Evolutionary conservation across 2,113 vertebrate species (phyloP).

Genomic region (Crotalus viridis): DNA sequence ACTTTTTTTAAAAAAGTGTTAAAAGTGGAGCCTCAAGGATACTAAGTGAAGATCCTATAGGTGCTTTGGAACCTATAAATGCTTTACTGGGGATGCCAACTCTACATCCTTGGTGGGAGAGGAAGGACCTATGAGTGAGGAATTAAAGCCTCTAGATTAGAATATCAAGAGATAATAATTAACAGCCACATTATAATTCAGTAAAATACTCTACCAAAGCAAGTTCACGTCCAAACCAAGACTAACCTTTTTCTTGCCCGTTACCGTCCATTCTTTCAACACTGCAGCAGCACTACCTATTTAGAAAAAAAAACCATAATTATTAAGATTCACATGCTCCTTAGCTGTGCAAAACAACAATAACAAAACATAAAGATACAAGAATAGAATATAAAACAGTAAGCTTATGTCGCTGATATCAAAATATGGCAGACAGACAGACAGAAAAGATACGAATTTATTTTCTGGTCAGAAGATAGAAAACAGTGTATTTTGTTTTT

Average conservation of each 20-base stretch:
- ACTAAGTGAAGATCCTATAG: background rate
- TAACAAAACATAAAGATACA: background rate
- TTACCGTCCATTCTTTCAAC: constrained; percentile 94
- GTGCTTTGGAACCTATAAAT: background rate
- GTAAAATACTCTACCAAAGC: background rate
- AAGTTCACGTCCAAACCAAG: background rate
- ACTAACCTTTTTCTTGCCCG: constrained; percentile 92
- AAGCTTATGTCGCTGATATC: background rate
- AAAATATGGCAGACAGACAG: too few relatives aligned
- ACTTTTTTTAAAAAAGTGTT: background rate
- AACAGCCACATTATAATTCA: background rate
- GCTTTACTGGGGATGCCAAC: background rate
- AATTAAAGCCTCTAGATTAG: background rate
- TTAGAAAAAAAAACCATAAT: constrained; percentile 18
- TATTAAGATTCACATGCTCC: background rate
- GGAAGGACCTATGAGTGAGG: background rate
- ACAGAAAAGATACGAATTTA: background rate
- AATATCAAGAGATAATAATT: background rate
- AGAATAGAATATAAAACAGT: background rate
- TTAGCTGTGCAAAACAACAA: background rate
- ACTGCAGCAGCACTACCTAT: constrained; percentile 89
- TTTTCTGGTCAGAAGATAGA: background rate
- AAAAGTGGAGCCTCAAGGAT: background rate
- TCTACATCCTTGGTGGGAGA: background rate
- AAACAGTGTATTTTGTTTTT: background rate